A percentile compares a stretch with the other conserved stretches of the same genome.
Conservation (phyloP, 2,888 invertebrate genomes). For the Nephrotoma flavescens region DNA sequence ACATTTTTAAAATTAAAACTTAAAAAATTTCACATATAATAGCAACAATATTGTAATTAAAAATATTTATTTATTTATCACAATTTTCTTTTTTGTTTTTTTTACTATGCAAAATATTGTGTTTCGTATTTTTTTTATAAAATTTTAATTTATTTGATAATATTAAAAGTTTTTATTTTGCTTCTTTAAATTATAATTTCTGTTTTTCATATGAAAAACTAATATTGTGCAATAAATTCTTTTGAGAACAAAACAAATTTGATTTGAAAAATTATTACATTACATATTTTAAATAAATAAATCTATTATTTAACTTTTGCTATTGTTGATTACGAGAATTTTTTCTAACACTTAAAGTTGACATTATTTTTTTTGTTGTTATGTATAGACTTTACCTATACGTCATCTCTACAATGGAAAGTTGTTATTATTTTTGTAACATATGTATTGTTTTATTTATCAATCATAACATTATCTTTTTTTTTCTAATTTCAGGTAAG, state of each 20-base stretch:
- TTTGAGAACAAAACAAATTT: neutral
- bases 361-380: neutral
- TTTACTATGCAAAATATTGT: neutral
- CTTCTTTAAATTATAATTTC: neutral
- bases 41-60: neutral
- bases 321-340: neutral
- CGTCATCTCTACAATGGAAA: neutral
- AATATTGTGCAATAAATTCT: neutral
- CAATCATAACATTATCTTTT: neutral
- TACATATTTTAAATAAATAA: neutral
- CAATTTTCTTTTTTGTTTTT: neutral
- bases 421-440: neutral
- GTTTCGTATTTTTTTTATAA: neutral
- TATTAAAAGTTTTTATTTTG: neutral
- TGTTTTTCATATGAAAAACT: neutral
- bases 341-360: neutral
- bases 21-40: neutral
- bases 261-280: neutral
- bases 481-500: neutral
- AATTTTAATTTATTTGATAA: neutral
- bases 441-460: too few species aligned
- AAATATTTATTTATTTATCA: neutral
- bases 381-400: neutral
- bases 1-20: neutral
- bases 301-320: neutral